Evolutionary conservation across 2,113 vertebrate species (phyloP).

Genomic region (Trematomus loennbergii): DNA sequence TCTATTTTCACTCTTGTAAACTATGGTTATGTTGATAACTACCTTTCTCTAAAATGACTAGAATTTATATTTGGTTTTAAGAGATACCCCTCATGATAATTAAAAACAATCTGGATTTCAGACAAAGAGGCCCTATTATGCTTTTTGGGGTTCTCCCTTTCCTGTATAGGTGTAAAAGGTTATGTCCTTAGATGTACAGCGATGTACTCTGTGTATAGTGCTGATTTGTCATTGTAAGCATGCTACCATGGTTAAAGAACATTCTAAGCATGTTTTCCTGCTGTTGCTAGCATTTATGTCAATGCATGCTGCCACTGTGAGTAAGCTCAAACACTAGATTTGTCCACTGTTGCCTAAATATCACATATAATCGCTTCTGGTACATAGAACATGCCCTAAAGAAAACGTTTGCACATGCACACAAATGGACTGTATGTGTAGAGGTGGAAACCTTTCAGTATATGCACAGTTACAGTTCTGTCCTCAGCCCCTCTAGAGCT

Average conservation of each 20-base stretch:
- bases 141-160: no score
- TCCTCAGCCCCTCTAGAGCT: neutral
- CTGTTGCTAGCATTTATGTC: no score
- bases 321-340: neutral
- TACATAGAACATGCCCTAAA: neutral
- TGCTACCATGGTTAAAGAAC: no score
- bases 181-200: neutral
- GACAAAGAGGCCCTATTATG: no score
- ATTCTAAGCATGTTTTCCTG: no score
- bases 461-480: slow-evolving; percentile 7
- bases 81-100: neutral
- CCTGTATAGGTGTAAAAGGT: no score
- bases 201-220: neutral
- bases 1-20: neutral
- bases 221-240: neutral
- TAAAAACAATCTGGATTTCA: slow-evolving; percentile 6
- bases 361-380: neutral
- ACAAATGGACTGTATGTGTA: neutral
- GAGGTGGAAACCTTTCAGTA: neutral
- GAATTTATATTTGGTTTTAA: neutral
- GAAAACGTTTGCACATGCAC: neutral
- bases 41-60: slow-evolving; percentile 11
- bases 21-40: slow-evolving; percentile 20
- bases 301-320: neutral
- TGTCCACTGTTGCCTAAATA: neutral